These are phyloP conservation scores for Hypolimnas misippus DNA, from an alignment of 2,888 invertebrate genomes.

Conservation along the genomic window DNA sequence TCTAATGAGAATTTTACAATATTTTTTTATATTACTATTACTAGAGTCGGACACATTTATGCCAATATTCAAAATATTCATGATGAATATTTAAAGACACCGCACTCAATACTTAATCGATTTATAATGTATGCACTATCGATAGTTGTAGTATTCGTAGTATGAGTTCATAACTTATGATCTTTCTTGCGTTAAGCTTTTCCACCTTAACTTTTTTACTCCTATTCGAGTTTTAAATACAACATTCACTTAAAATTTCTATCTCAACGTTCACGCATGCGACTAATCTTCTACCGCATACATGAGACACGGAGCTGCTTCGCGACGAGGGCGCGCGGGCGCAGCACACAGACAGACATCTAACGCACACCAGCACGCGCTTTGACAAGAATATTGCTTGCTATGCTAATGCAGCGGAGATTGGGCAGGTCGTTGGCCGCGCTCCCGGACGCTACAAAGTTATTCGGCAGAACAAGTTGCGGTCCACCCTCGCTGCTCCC, in stretches of 20 bases:
- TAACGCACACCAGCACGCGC: conserved; percentile 52
- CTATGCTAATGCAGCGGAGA: conserved; percentile 84
- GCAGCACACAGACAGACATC: conserved; percentile 45
- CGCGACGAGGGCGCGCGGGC: conserved; percentile 50
- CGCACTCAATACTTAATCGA: background rate
- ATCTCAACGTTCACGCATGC: conserved; percentile 31
- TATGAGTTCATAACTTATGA: too few species aligned
- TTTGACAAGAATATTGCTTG: conserved; percentile 81
- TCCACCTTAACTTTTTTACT: background rate
- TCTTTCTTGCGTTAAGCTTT: too few species aligned
- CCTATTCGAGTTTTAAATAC: conserved; percentile 7
- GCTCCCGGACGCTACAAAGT: conserved; percentile 79
- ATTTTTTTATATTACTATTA: background rate
- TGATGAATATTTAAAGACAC: background rate
- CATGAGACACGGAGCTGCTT: conserved; percentile 41
- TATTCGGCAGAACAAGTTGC: conserved; percentile 78
- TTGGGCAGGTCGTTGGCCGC: conserved; percentile 84
- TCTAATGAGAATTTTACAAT: background rate
- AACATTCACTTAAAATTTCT: conserved; percentile 19
- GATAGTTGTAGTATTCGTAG: background rate
- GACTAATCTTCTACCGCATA: conserved; percentile 41
- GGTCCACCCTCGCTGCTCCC: conserved; percentile 71
- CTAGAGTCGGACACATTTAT: background rate
- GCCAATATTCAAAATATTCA: background rate
- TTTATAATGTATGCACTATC: background rate